Evolutionary conservation across 2,888 invertebrate species (phyloP).

Genomic region (Capitulum mitella): DNA sequence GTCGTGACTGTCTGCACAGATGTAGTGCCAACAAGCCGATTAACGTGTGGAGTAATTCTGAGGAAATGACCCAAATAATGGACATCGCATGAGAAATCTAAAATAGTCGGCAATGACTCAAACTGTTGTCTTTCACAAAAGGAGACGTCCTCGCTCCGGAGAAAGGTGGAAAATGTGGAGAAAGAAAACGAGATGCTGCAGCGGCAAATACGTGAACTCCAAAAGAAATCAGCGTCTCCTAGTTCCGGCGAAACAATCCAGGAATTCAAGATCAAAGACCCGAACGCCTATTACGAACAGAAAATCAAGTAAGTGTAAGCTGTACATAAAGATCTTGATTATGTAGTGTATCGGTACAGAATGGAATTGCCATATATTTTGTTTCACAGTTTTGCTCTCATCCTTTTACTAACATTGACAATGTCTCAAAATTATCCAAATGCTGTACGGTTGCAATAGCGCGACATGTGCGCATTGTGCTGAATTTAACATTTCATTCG

Average conservation of each 20-base stretch:
- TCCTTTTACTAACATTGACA: too few relatives aligned
- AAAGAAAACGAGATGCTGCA: constrained; percentile 65
- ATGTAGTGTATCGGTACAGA: too few relatives aligned
- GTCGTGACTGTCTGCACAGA: too few relatives aligned
- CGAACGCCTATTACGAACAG: constrained; percentile 34
- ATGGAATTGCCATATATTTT: too few relatives aligned
- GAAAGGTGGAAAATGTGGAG: constrained; percentile 77
- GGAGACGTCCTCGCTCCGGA: constrained; percentile 72
- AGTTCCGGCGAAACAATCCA: background rate
- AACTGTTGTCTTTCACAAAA: constrained; percentile 44
- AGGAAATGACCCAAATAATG: background rate
- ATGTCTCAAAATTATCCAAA: too few relatives aligned
- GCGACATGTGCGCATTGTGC: too few relatives aligned
- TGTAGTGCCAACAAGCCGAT: too few relatives aligned
- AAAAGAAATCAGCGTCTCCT: constrained; percentile 52
- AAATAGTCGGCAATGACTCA: background rate
- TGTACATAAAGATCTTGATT: too few relatives aligned
- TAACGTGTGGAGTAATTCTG: background rate
- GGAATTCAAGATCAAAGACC: background rate
- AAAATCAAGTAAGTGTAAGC: constrained; percentile 29
- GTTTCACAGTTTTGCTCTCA: too few relatives aligned
- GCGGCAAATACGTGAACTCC: constrained; percentile 66
- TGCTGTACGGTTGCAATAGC: too few relatives aligned
- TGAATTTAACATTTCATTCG: too few relatives aligned
- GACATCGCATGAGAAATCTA: background rate